Percentiles rank a stretch among this genome's conserved stretches.
Conservation (phyloP, 2,113 vertebrate genomes). For the Sinocyclocheilus anshuiensis region DNA sequence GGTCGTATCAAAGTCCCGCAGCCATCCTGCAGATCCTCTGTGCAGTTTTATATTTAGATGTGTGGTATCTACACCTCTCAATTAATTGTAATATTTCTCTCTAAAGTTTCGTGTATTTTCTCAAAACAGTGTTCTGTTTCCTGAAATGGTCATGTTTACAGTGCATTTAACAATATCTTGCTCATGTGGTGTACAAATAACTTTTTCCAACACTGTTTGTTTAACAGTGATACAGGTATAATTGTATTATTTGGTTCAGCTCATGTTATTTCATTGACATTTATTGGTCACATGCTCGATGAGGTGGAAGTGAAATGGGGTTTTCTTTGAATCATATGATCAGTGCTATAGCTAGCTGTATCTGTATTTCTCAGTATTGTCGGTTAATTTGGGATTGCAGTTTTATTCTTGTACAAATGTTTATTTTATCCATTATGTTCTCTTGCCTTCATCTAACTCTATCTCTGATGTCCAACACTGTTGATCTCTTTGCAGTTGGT, state of each 20-base stretch:
- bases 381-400: neutral
- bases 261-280: neutral
- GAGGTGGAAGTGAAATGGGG: neutral
- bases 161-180: neutral
- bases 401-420: conserved; percentile 5
- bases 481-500: neutral
- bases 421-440: neutral
- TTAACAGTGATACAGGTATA: neutral
- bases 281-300: neutral
- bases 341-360: neutral
- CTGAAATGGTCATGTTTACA: conserved; percentile 4
- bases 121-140: neutral
- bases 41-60: conserved; percentile 43
- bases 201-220: neutral
- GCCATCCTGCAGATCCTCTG: conserved; percentile 13
- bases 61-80: conserved; percentile 61
- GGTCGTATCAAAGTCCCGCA: neutral
- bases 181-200: neutral
- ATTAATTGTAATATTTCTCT: neutral
- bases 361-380: neutral
- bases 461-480: neutral
- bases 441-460: neutral
- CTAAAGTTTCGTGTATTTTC: neutral
- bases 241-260: neutral
- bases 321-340: neutral